Base-by-base conservation (phyloP, 2,113 vertebrate species). In the Patagioenas fasciata region DNA sequence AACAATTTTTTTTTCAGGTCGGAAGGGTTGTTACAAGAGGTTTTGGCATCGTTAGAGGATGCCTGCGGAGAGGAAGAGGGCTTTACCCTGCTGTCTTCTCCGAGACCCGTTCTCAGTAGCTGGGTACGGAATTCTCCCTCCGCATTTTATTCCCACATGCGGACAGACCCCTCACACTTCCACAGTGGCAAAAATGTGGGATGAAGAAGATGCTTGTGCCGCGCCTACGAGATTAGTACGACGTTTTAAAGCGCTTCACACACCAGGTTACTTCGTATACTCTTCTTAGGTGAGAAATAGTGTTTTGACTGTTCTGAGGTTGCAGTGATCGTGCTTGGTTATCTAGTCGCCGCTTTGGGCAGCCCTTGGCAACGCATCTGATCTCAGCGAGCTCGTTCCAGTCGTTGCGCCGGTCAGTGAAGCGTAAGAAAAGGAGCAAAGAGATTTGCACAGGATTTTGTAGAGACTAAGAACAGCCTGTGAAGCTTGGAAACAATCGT, bases 221-320 rank as follows among this genome's bases (percentile, higher is more conserved):
- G 10, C 3, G 3, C 36, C 10, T 40, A 0, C 16, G 25, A 16
- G 36, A 31, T 42, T 5, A 56, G 15, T 31, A 70, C n/a, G 42
- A 4, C 19, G 16, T 54, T 58, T 77, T 25, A 70, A 70, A 80
- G 67, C 3, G 1, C 62, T 57, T 65, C 44, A 11, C 58, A 24
- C 53, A 11, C 4, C 1, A 5, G 17, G 29, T 25, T 9, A 5
- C 28, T 57, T 24, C 9, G 5, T 17, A 1, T 7, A 4, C 23
- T 29, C 29, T 60, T 42, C 24, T 64, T 53, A 0, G 2, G 18
- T 31, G 36, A 78, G 67, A 73, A 77, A 5, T 2, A 20, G 56
- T 31, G 1, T 36, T 77, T 53, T 38, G 44, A 5, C 60, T 31
- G 13, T 40, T 25, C 28, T 2, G 40, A 67, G 60, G 15, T 1